These are phyloP conservation scores for Perithous albicinctus DNA, from an alignment of 2,888 invertebrate genomes.

Conservation along the genomic window DNA sequence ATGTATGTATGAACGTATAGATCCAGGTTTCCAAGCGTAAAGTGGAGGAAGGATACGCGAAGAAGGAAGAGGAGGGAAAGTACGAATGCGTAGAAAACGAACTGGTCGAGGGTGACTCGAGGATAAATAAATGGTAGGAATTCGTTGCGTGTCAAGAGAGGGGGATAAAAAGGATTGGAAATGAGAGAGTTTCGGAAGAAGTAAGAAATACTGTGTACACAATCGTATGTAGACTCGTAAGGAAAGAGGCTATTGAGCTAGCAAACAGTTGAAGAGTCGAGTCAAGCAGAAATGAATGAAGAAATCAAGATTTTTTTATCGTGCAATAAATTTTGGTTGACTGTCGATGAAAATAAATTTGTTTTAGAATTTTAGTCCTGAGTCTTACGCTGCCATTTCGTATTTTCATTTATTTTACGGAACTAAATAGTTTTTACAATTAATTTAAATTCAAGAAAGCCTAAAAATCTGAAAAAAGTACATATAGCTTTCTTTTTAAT, in stretches of 20 bases:
- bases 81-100: conserved; percentile 53
- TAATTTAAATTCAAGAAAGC: too few species aligned
- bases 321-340: not conserved
- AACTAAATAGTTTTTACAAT: too few species aligned
- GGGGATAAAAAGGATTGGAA: conserved; percentile 57
- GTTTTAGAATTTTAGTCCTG: not conserved
- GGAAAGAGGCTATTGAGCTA: not conserved
- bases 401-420: too few species aligned
- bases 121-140: conserved; percentile 76
- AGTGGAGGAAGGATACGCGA: conserved; percentile 51
- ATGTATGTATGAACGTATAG: conserved; percentile 19
- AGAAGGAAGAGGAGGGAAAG: conserved; percentile 42
- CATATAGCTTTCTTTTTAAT: too few species aligned
- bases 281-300: not conserved
- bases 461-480: too few species aligned
- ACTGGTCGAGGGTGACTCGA: conserved; percentile 73
- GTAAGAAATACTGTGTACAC: conserved; percentile 19
- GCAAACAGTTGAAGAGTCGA: conserved; percentile 17
- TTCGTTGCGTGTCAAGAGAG: not conserved
- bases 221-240: not conserved
- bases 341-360: not conserved
- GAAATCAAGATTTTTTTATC: not conserved
- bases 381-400: not conserved
- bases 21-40: conserved; percentile 41
- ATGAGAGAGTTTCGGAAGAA: conserved; percentile 8